Base-by-base conservation (phyloP, 2,113 vertebrate genomes). In the Aix galericulata region DNA sequence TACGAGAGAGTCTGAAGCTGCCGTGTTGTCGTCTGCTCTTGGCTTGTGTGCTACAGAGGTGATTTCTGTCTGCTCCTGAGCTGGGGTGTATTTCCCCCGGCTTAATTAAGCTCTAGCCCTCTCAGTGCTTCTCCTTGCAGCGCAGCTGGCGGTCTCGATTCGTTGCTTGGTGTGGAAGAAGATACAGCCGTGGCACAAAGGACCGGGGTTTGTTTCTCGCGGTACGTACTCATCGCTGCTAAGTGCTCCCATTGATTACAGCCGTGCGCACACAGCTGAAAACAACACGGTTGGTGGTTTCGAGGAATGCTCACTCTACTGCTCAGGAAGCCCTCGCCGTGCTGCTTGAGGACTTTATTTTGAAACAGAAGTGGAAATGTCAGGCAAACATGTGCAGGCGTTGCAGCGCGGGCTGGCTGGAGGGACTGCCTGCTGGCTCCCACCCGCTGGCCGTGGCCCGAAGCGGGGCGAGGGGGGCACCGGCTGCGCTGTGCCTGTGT, bases 201-300 rank as follows among this genome's bases (percentile, higher is more conserved):
- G 88, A 79, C 34, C 95, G 74, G 86, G 44, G 34, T 91, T 83
- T 92, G 91, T 82, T 95, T 80, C 88, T 60, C 84, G 84, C 0
- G 6, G 88, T 94, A 40, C 3, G n/a, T 92, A 78, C 93, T 94
- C 93, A 95, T 97, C 92, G 67, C 82, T 75, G 90, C 83, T 89
- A 91, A 92, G 93, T 89, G 94, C 69, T 93, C 77, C 92, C 81
- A 93, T 94, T 97, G 95, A 96, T 97, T 96, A 95, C 88, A 93
- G 88, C 89, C 86, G 75, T 6, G 5, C 2, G 66, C 93, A 91
- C 78, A 84, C 89, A 90, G 82, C 89, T 82, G 94, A 94, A 94
- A 97, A 94, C 93, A 97, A 40, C 95, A 25, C 88, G 13, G 95
- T 86, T 94, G 93, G 93, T 91, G 94, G 91, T 75, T 95, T 88